Evolutionary conservation across 1,140 invertebrate genomes (phyloP), one percentile per base, ranked within the genome.

Genomic region (Pseudomyrmex sp.): DNA sequence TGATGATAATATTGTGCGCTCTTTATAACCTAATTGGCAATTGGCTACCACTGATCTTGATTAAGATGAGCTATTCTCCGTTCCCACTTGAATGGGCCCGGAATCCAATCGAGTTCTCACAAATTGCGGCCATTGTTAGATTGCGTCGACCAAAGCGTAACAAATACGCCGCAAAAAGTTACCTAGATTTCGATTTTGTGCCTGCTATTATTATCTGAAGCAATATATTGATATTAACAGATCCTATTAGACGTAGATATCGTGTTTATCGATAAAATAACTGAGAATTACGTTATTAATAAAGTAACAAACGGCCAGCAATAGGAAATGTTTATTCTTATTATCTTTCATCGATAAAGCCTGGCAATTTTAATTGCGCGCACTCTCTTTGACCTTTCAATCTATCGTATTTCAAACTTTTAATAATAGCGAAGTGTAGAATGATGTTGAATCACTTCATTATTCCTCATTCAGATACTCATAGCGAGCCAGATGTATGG

Each of bases 1-100:
- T 82, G 87, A 70, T 63, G 63, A 66, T 88, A 85, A 88, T 88
- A 85, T 88, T 77, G 70, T 10, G n/a, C 59, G 58, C 70, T 75
- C 84, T 89, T 88, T 88, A 86, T 83, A 56, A 75, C 56, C 56
- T 88, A 88, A 85, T 88, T 85, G 83, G 73, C 83, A 83, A 89
- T 89, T 73, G 68, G 61, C 52, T 82, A 72, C 52, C 69, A 61
- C 74, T 59, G 62, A 84, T 88, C 80, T 88, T 88, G 80, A 83
- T 89, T 86, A 80, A 86, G 84, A 77, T 65, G 82, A 82, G 66
- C 69, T 79, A 73, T 73, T 82, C 79, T 76, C 2, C 80, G 72
- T 68, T 77, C 82, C 70, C 68, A 75, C 79, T 88, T 84, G 59
- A 62, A 68, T 52, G 44, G n/a, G 70, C 52, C 63, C 52, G 26